Evolutionary conservation across 2,797 vertebrate species (phyloP), one percentile per base, ranked within the genome.

Genomic region (Botia almorhae): DNA sequence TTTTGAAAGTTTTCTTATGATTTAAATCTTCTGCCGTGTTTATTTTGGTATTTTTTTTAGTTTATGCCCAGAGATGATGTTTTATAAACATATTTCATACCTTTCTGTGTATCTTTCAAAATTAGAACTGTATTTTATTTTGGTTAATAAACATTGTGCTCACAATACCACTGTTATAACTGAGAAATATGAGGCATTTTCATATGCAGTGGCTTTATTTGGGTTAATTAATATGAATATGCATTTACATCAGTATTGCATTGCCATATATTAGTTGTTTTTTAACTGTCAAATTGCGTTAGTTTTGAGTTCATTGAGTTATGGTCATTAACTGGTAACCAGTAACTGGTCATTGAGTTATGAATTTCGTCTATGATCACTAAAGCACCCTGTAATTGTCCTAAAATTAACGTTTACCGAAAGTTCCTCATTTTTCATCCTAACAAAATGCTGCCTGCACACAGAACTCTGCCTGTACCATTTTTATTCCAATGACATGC

Each of bases 401-500:
- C 7, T 19, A 26, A n/a, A 7, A 29, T 46, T 77, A 46, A 29
- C 53, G 8, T 17, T 58, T 50, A 16, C 39, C 33, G 12, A 68
- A 48, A 19, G 48, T 48, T 76, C 16, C n/a, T 0, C 19, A 67
- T 11, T 8, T n/a, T 39, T 69, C 56, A 39, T 76, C 19, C 14
- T 56, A 46, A 46, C 53, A 68, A 60, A 60, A 60, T 69, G 51
- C 65, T 61, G 13, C 43, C 21, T 78, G 43, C 48, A 36, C 33
- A 19, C 26, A 46, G 50, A 33, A 33, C 61, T 36, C 26, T 33
- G 76, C 55, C 56, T 67, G 48, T 69, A 63, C 12, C 68, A 53
- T n/a, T 78, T 67, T 17, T 64, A 78, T 71, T 63, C 68, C 56
- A 71, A 63, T 70, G 17, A 21, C 76, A 58, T 70, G 76, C 76